Base-by-base conservation (phyloP, 2,113 vertebrate species). In the Dipodomys merriami region DNA sequence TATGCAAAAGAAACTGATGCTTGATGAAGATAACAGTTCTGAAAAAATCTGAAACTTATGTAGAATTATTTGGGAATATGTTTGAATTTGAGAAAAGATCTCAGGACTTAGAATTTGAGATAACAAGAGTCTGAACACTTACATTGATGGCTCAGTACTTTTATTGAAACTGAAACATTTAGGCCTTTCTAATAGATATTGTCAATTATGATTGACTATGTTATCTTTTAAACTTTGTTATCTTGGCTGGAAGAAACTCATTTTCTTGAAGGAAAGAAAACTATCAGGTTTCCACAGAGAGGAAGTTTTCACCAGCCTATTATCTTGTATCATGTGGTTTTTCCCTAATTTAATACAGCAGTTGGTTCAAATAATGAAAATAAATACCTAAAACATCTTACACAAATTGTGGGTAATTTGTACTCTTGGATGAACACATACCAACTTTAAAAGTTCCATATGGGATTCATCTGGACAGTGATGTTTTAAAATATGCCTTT, bases 221-320 rank as follows among this genome's bases (percentile, higher is more conserved):
- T 88, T 86, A 1, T 88, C 86, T 88, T 95, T 96, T 94, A 68
- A 86, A 94, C 33, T 93, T 97, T 76, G 30, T 95, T 96, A 83
- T 91, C 76, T 86, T 82, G 23, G 73, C 95, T 93, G 88, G 82
- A 95, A 81, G 94, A 96, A 90, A 95, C 25, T 60, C 79, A 20
- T 92, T 97, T 91, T 95, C 39, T 69, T 67, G 92, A 87, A 86
- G 95, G 77, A 69, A 95, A 94, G 68, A 91, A 92, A 95, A 93
- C 60, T 49, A 27, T 88, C 76, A 82, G 74, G 73, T 96, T 96
- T 97, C 95, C 81, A 81, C 25, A 76, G 94, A 96, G 93, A 96
- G 84, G 49, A 73, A 0, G 68, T 0, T 96, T 97, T 95, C 86
- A 90, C 91, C 72, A 85, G 81, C 96, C 83, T 67, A 0, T 93